A percentile compares a stretch with the other conserved stretches of the same genome.
Conservation (phyloP, 2,113 vertebrate species). For the Thomomys bottae region DNA sequence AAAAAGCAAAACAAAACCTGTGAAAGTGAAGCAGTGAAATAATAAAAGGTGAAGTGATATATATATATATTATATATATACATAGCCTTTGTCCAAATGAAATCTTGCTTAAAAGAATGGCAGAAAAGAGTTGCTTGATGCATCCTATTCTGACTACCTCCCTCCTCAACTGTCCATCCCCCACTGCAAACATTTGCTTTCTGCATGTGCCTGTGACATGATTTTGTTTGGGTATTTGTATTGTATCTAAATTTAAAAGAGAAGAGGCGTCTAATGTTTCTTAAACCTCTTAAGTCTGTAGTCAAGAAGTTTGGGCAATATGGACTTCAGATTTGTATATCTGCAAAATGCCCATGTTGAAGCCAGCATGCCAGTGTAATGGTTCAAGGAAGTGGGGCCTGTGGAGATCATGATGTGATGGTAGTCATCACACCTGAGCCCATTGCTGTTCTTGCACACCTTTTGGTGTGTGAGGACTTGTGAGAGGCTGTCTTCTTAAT, state of each 20-base stretch:
- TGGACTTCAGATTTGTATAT: not conserved
- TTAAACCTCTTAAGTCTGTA: not conserved
- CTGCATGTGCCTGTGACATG: not conserved
- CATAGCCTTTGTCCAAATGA: not conserved
- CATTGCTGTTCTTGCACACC: no score
- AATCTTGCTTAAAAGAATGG: not conserved
- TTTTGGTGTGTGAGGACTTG: not conserved
- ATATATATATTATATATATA: no score
- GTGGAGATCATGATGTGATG: not conserved
- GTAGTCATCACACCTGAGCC: no score
- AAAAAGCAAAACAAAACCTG: no score
- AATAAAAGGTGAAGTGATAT: not conserved
- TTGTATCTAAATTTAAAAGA: not conserved
- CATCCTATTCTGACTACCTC: fast-evolving
- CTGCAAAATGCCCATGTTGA: not conserved
- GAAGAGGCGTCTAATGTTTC: not conserved
- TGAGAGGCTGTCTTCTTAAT: not conserved
- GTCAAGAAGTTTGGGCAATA: not conserved
- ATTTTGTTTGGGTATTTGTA: not conserved
- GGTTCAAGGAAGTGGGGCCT: not conserved
- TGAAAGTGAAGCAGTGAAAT: not conserved
- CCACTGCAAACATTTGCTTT: no score
- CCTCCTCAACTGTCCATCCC: no score
- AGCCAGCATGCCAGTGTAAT: not conserved
- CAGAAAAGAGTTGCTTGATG: not conserved